Evolutionary conservation across 2,113 vertebrate genomes (phyloP), one percentile per base, ranked within the genome.

Genomic region (Poeciliopsis occidentalis): DNA sequence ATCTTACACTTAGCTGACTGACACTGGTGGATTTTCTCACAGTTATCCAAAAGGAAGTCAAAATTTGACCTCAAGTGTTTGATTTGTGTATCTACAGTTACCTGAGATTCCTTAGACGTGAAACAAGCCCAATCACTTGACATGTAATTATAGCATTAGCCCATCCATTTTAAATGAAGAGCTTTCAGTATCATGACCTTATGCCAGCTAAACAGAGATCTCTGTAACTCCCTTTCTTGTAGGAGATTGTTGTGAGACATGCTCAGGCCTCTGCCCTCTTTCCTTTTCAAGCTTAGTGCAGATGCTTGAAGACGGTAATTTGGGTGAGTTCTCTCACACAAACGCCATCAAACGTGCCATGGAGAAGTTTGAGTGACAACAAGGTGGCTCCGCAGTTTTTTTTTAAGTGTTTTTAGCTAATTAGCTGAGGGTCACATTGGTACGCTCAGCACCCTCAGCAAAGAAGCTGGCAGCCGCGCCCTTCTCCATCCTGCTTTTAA

Each of bases 71-170:
- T 13, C 44, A 47, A 47, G 19, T 17, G 44, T 47, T 15, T 47
- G 17, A 47, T 47, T 5, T 47, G 44, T 47, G 44, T 17, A 47
- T 47, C 17, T 47, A 5, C 19, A 47, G 44, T 47, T 47, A 6
- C 10, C 17, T 4, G 19, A 67, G 57, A 44, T 66, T 64, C n/a
- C 68, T 37, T 32, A 1, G 27, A 57, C 31, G 60, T 68, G 34
- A 83, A 57, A 64, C 24, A 69, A 72, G 8, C 31, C 6, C 63
- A 81, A 39, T 71, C 37, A 76, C 67, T 71, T 78, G 61, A 78
- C 61, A 78, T 86, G 87, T 83, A 87, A 80, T 85, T 67, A 85
- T 76, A 77, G 67, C 73, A 80, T 79, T 76, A 83, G 82, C 80
- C 47, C 77, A 78, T 64, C 64, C 70, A 66, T 80, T 27, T 76